phyloP scores from a whole-genome alignment of 1,140 invertebrate species.

The Zaprionus capensis region DNA sequence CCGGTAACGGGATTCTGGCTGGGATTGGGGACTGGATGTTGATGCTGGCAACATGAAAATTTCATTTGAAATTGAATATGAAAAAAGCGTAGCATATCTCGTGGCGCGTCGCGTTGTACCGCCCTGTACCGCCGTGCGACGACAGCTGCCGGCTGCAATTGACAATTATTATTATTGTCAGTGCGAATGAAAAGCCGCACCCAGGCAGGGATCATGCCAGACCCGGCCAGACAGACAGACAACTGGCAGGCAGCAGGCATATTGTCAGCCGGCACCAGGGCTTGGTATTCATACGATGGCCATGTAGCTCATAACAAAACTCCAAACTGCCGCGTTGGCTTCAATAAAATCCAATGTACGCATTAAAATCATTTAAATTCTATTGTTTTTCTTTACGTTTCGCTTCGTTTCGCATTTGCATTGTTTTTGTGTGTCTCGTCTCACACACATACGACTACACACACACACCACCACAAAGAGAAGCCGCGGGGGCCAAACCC shows the following conservation, averaged over 20 bases:
- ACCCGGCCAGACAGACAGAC: conserved; percentile 14
- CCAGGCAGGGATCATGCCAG: conserved; percentile 11
- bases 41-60: conserved; percentile 63
- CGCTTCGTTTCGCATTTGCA: conserved; percentile 55
- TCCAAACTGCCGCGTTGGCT: conserved; percentile 61
- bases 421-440: conserved; percentile 22
- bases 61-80: conserved; percentile 82
- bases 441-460: not conserved
- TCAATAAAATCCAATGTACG: conserved; percentile 80
- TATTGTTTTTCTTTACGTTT: conserved; percentile 66
- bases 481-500: conserved; percentile 1
- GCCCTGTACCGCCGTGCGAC: conserved; percentile 1
- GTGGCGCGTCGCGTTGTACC: not conserved
- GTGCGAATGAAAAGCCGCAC: conserved; percentile 63
- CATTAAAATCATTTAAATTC: conserved; percentile 83
- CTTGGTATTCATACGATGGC: conserved; percentile 72
- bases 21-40: conserved; percentile 9
- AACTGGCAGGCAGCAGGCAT: conserved; percentile 6
- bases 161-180: conserved; percentile 83
- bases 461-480: not conserved
- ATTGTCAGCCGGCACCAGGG: conserved; percentile 9
- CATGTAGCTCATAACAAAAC: conserved; percentile 61
- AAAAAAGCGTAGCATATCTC: conserved; percentile 46
- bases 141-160: conserved; percentile 75
- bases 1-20: not conserved